Percentiles rank a stretch among this genome's conserved stretches.
phyloP scores from a whole-genome alignment of 2,113 vertebrate genomes.

The Barbus barbus region DNA sequence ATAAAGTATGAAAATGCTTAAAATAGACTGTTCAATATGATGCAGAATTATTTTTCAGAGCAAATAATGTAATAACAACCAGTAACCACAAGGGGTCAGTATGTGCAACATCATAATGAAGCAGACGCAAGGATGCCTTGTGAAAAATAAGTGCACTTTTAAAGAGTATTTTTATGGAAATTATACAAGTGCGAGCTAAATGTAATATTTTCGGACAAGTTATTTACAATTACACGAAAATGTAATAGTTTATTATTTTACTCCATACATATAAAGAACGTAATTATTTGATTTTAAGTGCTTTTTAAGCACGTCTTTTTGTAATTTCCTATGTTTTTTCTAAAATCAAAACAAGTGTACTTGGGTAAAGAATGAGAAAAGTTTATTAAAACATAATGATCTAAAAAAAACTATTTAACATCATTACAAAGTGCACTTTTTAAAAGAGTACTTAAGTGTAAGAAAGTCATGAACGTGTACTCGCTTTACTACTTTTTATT shows the following conservation, averaged over 20 bases:
- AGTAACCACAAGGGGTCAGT: constrained; percentile 15
- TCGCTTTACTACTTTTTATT: no score
- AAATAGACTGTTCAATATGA: background rate
- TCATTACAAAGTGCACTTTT: background rate
- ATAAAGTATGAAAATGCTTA: background rate
- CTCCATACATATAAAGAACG: no score
- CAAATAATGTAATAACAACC: constrained; percentile 4
- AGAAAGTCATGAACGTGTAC: no score
- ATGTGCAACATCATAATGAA: background rate
- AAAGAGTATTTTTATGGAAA: background rate
- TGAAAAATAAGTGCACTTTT: background rate
- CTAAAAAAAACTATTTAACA: background rate
- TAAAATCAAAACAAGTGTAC: no score
- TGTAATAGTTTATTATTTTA: no score
- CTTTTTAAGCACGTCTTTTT: no score
- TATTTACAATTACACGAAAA: no score
- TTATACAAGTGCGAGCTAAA: background rate
- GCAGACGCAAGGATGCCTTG: no score
- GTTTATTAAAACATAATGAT: background rate
- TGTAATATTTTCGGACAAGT: background rate
- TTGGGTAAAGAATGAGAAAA: background rate
- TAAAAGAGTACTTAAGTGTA: no score
- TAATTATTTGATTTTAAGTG: no score
- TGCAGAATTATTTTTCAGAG: background rate
- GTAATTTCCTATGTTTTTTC: no score